These are phyloP conservation scores for Lipophrys pholis DNA, from an alignment of 2,113 vertebrate genomes.

Conservation along the genomic window DNA sequence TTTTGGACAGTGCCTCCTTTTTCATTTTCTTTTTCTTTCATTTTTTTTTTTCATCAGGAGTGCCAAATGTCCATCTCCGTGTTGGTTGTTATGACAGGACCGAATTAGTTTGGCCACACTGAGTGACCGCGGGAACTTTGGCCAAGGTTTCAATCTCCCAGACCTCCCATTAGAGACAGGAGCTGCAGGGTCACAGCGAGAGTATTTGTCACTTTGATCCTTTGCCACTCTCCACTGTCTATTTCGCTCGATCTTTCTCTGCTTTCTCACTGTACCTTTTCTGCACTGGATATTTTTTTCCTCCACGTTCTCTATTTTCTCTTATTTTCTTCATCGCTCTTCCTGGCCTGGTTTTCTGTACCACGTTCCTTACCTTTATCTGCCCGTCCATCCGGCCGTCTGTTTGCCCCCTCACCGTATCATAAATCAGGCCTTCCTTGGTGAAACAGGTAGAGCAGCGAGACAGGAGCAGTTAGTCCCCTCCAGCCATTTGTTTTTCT, in stretches of 20 bases:
- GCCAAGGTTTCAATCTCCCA: constrained; percentile 68
- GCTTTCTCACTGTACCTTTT: constrained; percentile 30
- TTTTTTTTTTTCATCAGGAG: constrained; percentile 11
- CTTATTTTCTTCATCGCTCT: constrained; percentile 13
- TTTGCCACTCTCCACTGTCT: constrained; percentile 53
- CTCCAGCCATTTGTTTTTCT: constrained; percentile 70
- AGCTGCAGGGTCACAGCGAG: constrained; percentile 62
- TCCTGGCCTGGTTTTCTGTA: neutral
- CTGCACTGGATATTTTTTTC: neutral
- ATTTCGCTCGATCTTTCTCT: constrained; percentile 20
- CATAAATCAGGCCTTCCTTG: constrained; percentile 57
- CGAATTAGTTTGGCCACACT: constrained; percentile 65
- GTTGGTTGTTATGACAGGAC: constrained; percentile 67
- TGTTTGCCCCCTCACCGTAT: neutral
- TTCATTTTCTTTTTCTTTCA: neutral
- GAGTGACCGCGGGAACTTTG: constrained; percentile 65
- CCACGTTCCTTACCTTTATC: too few relatives aligned
- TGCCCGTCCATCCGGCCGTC: neutral
- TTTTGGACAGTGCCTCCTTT: constrained; percentile 1
- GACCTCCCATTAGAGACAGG: constrained; percentile 66
- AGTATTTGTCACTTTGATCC: constrained; percentile 78
- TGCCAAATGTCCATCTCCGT: constrained; percentile 42
- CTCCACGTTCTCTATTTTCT: neutral
- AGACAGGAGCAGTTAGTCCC: constrained; percentile 50
- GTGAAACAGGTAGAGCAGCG: constrained; percentile 42